Evolutionary conservation across 2,113 vertebrate species (phyloP), one percentile per base, ranked within the genome.

Genomic region (Takifugu bimaculatus): DNA sequence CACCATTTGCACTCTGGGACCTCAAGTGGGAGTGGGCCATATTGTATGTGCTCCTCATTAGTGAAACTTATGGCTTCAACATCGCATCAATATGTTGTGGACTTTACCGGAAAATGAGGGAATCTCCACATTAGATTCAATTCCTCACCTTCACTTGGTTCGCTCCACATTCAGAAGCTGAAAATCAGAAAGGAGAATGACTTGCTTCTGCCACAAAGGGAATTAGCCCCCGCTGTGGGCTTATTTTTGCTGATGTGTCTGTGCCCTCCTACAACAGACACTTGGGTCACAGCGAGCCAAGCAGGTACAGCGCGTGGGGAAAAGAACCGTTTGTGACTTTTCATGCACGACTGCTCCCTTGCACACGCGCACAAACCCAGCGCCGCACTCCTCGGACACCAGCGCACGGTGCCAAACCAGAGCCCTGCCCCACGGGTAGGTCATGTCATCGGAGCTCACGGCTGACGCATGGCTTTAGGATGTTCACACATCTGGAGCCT

Each of bases 11-110:
- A 76, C 72, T 45, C 27, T 45, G 72, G 68, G 69, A 86, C 69
- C 78, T 77, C 14, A 26, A 66, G 35, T 35, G 32, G 71, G 71
- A 65, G 72, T 45, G 14, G 87, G 89, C 83, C 35, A 39, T 39
- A 39, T 39, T 39, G 81, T 87, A 44, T 91, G 91, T 91, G 67
- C 57, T 68, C 65, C 72, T 92, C 60, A 88, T 91, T 88, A 90
- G 79, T 79, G 84, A 89, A 92, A 93, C 92, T 91, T 89, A 93
- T 90, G 78, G 74, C 68, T 93, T 39, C 7, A 39, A 39, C 35
- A 39, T 10, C 11, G 35, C 35, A 39, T 6, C 7, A 39, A 39
- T 39, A 4, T 39, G 35, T 39, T 39, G 9, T 11, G 9, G 35
- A 39, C 35, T 39, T 39, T 3, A 39, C 9, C 9, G 11, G 35